Percentiles rank a stretch among this genome's conserved stretches.
phyloP scores from a whole-genome alignment of 2,888 invertebrate genomes.

The Platycheirus rosarum region DNA sequence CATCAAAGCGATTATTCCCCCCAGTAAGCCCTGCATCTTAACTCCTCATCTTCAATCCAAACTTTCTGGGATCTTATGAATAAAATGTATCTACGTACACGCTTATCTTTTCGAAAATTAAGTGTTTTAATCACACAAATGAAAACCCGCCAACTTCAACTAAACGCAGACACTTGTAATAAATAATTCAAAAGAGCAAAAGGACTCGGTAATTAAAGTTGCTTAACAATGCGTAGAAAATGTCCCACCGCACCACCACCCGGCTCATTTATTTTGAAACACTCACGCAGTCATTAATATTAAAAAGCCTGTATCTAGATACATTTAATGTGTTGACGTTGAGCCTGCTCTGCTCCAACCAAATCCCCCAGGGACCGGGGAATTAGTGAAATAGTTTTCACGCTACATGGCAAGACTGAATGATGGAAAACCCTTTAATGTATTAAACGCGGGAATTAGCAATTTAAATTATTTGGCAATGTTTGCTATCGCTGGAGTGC shows the following conservation, averaged over 20 bases:
- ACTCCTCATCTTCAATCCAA: slow-evolving; percentile 18
- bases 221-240: slow-evolving; percentile 62
- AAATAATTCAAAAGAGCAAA: slow-evolving; percentile 65
- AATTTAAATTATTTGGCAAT: slow-evolving; percentile 62
- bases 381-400: slow-evolving; percentile 64
- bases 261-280: background rate
- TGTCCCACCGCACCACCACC: slow-evolving; percentile 5
- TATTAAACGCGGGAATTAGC: slow-evolving; percentile 30
- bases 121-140: slow-evolving; percentile 24
- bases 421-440: slow-evolving; percentile 36
- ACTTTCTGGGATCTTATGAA: background rate
- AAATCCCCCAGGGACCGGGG: slow-evolving; percentile 27
- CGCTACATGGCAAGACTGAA: slow-evolving; percentile 15
- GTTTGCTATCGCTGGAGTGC: slow-evolving; percentile 31
- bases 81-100: slow-evolving; percentile 10
- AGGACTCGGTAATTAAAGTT: slow-evolving; percentile 48
- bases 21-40: background rate
- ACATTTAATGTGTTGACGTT: background rate
- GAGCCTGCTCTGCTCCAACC: background rate
- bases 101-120: slow-evolving; percentile 14
- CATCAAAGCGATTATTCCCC: slow-evolving; percentile 9
- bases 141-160: slow-evolving; percentile 2
- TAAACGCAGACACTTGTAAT: slow-evolving; percentile 15
- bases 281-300: background rate
- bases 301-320: background rate